These are phyloP conservation scores for Drosophila rufa DNA, from an alignment of 1,140 invertebrate genomes.

Conservation along the genomic window DNA sequence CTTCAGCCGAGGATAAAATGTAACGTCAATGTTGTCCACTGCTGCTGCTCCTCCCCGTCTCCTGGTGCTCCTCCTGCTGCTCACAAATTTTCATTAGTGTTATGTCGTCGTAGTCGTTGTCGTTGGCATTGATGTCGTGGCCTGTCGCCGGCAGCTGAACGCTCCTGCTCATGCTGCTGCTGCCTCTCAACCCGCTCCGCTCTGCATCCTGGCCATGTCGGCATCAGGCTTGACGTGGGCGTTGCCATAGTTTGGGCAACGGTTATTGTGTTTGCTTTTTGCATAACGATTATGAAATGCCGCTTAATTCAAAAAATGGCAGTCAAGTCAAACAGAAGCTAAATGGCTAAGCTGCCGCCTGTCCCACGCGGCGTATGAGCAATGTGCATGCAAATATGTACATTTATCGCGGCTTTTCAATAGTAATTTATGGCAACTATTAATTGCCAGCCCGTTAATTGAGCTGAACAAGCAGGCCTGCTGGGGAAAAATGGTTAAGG, in stretches of 20 bases:
- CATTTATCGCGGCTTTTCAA: constrained; percentile 22
- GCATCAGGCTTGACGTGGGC: constrained; percentile 17
- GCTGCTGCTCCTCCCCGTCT: constrained; percentile 3
- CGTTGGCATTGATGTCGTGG: constrained; percentile 31
- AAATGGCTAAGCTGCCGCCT: constrained; percentile 13
- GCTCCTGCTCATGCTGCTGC: constrained; percentile 14
- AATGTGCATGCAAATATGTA: constrained; percentile 23
- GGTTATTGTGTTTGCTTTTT: constrained; percentile 36
- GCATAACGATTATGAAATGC: constrained; percentile 53
- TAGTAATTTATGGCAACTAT: constrained; percentile 53
- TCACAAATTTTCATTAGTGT: constrained; percentile 72
- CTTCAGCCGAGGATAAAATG: constrained; percentile 53
- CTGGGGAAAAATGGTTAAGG: not conserved
- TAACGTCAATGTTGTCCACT: constrained; percentile 56
- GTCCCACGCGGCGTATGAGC: constrained; percentile 29
- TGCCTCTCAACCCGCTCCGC: not conserved
- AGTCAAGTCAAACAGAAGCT: constrained; percentile 41
- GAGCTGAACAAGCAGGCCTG: not conserved
- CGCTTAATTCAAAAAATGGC: constrained; percentile 30
- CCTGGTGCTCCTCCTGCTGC: not conserved
- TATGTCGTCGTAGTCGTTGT: constrained; percentile 39
- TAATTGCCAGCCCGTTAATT: constrained; percentile 50
- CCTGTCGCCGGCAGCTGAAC: constrained; percentile 44
- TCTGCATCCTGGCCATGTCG: constrained; percentile 7
- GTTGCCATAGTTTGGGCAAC: constrained; percentile 26